Base-by-base conservation (phyloP, 2,113 vertebrate species). In the Corythornis cristatus region DNA sequence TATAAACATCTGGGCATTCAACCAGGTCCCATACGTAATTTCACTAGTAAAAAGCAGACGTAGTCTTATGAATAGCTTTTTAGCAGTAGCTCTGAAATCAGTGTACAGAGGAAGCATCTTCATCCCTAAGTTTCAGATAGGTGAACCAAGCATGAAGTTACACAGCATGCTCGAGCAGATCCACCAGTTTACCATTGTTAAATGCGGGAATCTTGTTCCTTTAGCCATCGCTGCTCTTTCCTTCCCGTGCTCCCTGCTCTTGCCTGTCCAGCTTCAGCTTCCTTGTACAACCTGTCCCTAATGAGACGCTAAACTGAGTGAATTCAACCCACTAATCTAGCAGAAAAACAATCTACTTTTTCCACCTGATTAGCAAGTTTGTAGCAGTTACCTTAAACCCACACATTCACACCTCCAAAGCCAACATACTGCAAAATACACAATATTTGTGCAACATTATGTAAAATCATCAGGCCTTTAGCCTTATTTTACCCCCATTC, bases 361-460 rank as follows among this genome's bases (percentile, higher is more conserved):
- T 5, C 67, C 51, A 72, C 7, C 17, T 4, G 3, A 10, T 4
- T 3, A 4, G 23, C 17, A 46, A 12, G 20, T 28, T 65, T 16
- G 29, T 31, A 45, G 37, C 5, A 3, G 28, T 53, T 21, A 5
- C 61, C 42, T 33, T 40, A 62, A 75, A 50, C 18, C 21, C 54
- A 31, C 43, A 1, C 9, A 28, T 68, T 1, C 42, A n/a, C 60
- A 73, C 8, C 40, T 51, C 50, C 29, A 43, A 64, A 81, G 17
- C 8, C 43, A 79, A 20, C 8, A 26, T 7, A 19, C 4, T 15
- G 57, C 58, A 5, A 3, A 40, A 46, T 17, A 4, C 29, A n/a
- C 0, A 2, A 2, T 11, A 14, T 15, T 3, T 15, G 12, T 48
- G 14, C 40, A 74, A 17, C 25, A 16, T 16, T 4, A 10, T 3